Percentiles rank a stretch among this genome's conserved stretches.
Conservation (phyloP, 2,888 invertebrate genomes). For the Argyresthia albistria region DNA sequence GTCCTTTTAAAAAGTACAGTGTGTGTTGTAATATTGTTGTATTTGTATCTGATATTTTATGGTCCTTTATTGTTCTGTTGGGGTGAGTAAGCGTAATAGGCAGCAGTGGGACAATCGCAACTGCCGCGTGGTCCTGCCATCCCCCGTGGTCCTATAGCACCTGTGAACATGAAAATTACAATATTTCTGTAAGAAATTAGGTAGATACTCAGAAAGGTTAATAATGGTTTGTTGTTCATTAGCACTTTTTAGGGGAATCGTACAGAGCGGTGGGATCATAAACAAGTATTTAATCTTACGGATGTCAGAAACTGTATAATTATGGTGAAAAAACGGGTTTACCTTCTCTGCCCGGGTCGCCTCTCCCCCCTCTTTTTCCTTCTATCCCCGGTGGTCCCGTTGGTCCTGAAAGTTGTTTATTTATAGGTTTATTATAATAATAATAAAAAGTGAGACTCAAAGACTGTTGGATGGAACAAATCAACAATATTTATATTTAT, state of each 20-base stretch:
- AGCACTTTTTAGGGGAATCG: too few species aligned
- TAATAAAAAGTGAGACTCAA: too few species aligned
- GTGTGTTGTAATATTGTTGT: too few species aligned
- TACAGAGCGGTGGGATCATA: too few species aligned
- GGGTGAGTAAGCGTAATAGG: conserved; percentile 64
- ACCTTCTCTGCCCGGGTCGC: conserved; percentile 83
- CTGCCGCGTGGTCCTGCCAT: conserved; percentile 76
- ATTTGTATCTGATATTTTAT: conserved; percentile 15
- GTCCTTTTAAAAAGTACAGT: too few species aligned
- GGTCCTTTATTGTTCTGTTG: conserved; percentile 75
- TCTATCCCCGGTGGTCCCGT: conserved; percentile 79
- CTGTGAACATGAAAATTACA: conserved; percentile 14
- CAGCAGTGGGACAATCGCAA: conserved; percentile 64
- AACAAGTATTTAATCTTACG: too few species aligned
- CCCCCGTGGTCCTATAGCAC: conserved; percentile 65
- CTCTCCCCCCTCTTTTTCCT: conserved; percentile 84
- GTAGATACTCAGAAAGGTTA: too few species aligned
- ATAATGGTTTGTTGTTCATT: too few species aligned
- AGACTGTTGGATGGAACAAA: too few species aligned
- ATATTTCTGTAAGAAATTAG: neutral
- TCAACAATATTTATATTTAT: too few species aligned
- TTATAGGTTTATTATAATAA: too few species aligned
- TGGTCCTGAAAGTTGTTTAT: conserved; percentile 27
- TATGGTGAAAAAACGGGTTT: conserved; percentile 12
- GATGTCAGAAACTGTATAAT: conserved; percentile 3